Conservation (phyloP, 2,888 invertebrate genomes). For the Ormyrus pomaceus region DNA sequence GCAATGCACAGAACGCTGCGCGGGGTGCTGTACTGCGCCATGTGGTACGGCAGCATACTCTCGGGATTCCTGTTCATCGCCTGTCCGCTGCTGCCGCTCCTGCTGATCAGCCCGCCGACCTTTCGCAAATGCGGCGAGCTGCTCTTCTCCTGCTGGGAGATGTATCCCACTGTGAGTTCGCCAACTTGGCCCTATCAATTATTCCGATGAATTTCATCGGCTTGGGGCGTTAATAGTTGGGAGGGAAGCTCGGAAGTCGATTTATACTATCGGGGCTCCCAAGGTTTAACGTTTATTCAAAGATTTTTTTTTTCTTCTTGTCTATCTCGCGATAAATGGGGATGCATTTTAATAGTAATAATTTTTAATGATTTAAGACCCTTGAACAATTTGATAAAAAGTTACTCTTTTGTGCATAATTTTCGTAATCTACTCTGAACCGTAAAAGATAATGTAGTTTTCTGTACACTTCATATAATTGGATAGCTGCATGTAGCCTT, state of each 20-base stretch:
- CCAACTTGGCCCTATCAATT: no score
- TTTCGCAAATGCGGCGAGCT: conserved; percentile 84
- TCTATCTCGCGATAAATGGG: no score
- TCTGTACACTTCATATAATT: no score
- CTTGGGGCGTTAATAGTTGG: not conserved
- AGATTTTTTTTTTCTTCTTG: not conserved
- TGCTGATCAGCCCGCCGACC: conserved; percentile 82
- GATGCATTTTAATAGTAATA: no score
- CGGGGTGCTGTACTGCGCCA: conserved; percentile 74
- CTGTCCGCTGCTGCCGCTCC: conserved; percentile 84
- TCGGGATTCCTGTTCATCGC: conserved; percentile 78
- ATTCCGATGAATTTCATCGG: not conserved
- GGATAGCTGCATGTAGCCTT: no score
- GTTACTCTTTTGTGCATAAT: no score
- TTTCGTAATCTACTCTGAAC: no score
- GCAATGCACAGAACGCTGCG: conserved; percentile 70
- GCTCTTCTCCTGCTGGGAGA: conserved; percentile 88
- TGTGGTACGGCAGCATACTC: conserved; percentile 77
- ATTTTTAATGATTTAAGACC: no score
- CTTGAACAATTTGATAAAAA: no score
- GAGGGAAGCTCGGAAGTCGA: no score
- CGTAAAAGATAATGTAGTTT: no score
- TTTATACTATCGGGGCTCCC: not conserved
- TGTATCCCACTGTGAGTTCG: conserved; percentile 86
- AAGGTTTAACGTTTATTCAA: conserved; percentile 17